Conservation (phyloP, 2,888 invertebrate genomes). For the Pollenia labialis region DNA sequence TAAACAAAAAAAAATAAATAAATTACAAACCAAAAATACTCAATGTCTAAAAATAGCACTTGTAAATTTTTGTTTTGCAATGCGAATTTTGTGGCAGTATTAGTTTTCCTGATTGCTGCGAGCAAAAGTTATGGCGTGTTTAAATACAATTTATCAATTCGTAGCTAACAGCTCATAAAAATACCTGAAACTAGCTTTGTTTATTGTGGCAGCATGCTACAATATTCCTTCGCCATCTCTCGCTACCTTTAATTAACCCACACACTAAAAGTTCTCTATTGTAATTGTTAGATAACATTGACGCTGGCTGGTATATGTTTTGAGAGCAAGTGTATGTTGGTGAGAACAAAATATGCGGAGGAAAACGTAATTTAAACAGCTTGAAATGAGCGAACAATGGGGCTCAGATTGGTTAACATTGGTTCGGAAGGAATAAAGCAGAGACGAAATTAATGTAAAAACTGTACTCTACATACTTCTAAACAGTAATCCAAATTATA, state of each 20-base stretch:
- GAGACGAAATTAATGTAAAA: too few species aligned
- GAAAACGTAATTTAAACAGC: background rate
- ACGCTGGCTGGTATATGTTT: background rate
- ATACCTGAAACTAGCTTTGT: slow-evolving; percentile 64
- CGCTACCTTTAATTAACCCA: background rate
- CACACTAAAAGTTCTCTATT: background rate
- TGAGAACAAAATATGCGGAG: background rate
- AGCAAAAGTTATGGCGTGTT: slow-evolving; percentile 60
- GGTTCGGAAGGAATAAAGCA: too few species aligned
- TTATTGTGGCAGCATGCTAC: slow-evolving; percentile 40
- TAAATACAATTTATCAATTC: slow-evolving; percentile 63
- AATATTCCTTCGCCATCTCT: slow-evolving; percentile 7
- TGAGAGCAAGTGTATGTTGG: background rate
- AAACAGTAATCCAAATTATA: too few species aligned
- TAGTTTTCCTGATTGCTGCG: slow-evolving; percentile 14
- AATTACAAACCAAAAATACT: background rate
- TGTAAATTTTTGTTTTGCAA: background rate
- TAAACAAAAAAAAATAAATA: background rate
- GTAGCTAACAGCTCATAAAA: slow-evolving; percentile 68
- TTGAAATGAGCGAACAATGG: slow-evolving; percentile 31
- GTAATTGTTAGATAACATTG: slow-evolving; percentile 30
- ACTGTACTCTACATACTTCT: too few species aligned
- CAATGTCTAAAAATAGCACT: slow-evolving; percentile 28
- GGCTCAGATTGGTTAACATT: too few species aligned
- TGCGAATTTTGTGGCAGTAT: background rate